Base-by-base conservation (phyloP, 2,113 vertebrate species). In the Pelecanoides urinatrix region DNA sequence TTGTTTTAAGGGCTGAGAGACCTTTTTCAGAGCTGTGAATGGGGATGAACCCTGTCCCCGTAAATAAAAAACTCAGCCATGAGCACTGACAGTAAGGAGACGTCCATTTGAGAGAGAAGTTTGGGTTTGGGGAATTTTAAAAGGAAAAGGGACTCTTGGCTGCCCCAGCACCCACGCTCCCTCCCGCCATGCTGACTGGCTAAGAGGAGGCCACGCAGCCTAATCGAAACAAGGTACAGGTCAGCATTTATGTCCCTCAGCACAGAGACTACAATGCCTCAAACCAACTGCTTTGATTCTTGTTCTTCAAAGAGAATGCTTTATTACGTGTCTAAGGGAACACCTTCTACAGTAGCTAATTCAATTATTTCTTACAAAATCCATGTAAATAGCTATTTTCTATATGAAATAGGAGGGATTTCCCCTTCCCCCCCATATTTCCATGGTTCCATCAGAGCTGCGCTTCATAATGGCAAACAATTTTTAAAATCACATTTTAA, bases 11-110 rank as follows among this genome's bases (percentile, higher is more conserved):
- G 40, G 36, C 40, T 38, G 44, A 73, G 12, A 32, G 44, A 29
- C 5, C 3, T 34, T 40, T 36, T 29, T 42, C 34, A 70, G 29
- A 56, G 12, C 42, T 77, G 50, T 38, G 53, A 74, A 52, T 27
- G 11, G 5, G 30, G 11, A 53, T 45, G 26, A 58, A 9, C 9
- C 16, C 5, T 12, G 3, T 6, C 10, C 20, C 5, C 1, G 1
- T 22, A 70, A 65, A 47, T 27, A 80, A 49, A 65, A 36, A n/a
- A 4, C 23, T 68, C 36, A 50, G 25, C 18, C n/a, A 10, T 4
- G 9, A 92, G 30, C 21, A 49, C 0, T 0, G 29, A 50, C 13
- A 47, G 25, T 20, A 77, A 50, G 20, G 6, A 71, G 14, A 56
- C 13, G 6, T 9, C 18, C 14, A 16, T 62, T 13, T 42, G 27